A percentile compares a stretch with the other conserved stretches of the same genome.
phyloP scores from a whole-genome alignment of 1,140 invertebrate species.

The Scaptodrosophila lebanonensis region DNA sequence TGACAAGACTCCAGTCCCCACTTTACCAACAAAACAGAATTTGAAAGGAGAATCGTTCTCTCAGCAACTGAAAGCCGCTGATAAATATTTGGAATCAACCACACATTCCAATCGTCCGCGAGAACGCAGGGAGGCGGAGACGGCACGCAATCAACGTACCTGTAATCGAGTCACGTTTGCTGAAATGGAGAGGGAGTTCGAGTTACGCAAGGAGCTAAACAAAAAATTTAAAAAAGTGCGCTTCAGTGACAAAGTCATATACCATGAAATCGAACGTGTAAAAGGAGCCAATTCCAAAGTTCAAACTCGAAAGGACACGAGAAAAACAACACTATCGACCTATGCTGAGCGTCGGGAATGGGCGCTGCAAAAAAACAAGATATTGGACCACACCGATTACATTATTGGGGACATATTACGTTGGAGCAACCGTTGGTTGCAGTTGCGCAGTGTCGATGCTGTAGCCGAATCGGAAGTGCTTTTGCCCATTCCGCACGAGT shows the following conservation, averaged over 20 bases:
- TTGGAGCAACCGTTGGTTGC: constrained; percentile 62
- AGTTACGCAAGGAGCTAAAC: background rate
- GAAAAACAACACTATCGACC: constrained; percentile 28
- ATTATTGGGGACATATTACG: constrained; percentile 44
- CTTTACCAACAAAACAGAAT: too few relatives aligned
- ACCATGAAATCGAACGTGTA: constrained; percentile 26
- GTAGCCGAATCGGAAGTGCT: constrained; percentile 41
- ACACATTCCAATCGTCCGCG: background rate
- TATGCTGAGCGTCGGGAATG: constrained; percentile 42
- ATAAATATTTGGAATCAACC: constrained; percentile 1
- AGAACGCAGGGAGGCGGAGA: constrained; percentile 37
- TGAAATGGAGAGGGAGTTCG: constrained; percentile 45
- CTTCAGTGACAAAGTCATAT: constrained; percentile 18
- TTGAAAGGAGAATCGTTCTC: constrained; percentile 37
- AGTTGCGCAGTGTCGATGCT: constrained; percentile 29
- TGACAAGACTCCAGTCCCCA: background rate
- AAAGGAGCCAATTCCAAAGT: constrained; percentile 5
- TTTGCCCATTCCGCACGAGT: constrained; percentile 47
- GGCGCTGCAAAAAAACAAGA: background rate
- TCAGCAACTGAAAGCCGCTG: constrained; percentile 21
- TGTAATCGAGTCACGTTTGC: constrained; percentile 63
- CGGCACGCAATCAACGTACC: constrained; percentile 44
- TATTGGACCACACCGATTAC: constrained; percentile 33
- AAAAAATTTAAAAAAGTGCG: constrained; percentile 23
- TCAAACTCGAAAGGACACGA: constrained; percentile 23